Evolutionary conservation across 2,888 invertebrate species (phyloP).

Genomic region (Eristalis tenax): DNA sequence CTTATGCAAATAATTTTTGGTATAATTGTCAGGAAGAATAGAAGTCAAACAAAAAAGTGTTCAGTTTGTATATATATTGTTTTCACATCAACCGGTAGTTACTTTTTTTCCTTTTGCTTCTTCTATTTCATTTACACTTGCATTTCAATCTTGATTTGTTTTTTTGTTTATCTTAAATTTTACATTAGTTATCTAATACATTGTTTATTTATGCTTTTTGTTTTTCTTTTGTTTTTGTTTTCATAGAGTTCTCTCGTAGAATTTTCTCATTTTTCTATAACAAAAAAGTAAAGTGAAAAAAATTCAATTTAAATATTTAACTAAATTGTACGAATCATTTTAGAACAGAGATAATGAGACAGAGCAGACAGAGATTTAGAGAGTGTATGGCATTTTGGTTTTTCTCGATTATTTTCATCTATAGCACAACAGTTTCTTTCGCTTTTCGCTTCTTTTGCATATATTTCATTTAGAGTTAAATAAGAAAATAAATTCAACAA

Average conservation of each 20-base stretch:
- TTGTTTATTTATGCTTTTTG: not conserved
- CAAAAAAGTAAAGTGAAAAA: slow-evolving; percentile 20
- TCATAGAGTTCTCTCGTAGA: not conserved
- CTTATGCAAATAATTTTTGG: slow-evolving; percentile 69
- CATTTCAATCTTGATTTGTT: slow-evolving; percentile 27
- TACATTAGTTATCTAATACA: slow-evolving; percentile 34
- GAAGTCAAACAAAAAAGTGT: slow-evolving; percentile 36
- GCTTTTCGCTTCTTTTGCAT: not conserved
- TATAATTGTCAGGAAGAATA: slow-evolving; percentile 61
- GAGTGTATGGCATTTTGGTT: slow-evolving; percentile 16
- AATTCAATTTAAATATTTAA: not conserved
- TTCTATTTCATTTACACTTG: slow-evolving; percentile 40
- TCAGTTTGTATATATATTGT: not conserved
- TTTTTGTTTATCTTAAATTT: slow-evolving; percentile 31
- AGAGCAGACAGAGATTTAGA: not conserved
- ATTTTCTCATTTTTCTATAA: slow-evolving; percentile 26
- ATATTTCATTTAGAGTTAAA: not conserved
- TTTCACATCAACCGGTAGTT: slow-evolving; percentile 20
- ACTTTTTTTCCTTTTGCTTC: slow-evolving; percentile 10
- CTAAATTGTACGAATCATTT: not conserved
- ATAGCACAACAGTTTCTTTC: slow-evolving; percentile 35
- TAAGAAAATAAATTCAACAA: not conserved
- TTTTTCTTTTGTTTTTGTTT: not conserved
- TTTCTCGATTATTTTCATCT: slow-evolving; percentile 4
- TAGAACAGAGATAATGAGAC: not conserved